phyloP scores from a whole-genome alignment of 2,797 vertebrate species.

The Aeoliscus strigatus region DNA sequence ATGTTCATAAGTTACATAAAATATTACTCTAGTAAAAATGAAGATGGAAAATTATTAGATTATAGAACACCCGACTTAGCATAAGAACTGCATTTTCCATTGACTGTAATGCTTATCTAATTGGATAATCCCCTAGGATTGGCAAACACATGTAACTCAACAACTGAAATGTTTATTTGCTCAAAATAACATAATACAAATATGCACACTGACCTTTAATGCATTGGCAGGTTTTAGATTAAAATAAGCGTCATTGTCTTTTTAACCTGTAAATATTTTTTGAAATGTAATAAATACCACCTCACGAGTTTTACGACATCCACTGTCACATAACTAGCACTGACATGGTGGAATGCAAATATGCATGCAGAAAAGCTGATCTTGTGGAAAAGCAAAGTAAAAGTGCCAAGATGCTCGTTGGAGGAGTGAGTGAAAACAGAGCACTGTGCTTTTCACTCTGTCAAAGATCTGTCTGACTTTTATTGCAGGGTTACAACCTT shows the following conservation, averaged over 20 bases:
- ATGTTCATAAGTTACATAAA: too few relatives aligned
- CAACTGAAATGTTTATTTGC: constrained; percentile 18
- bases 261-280: too few relatives aligned
- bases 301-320: background rate
- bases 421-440: constrained; percentile 33
- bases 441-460: constrained; percentile 72
- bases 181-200: constrained; percentile 1
- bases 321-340: background rate
- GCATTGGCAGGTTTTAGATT: background rate
- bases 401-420: background rate
- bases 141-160: constrained; percentile 2
- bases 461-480: constrained; percentile 83
- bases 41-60: too few relatives aligned
- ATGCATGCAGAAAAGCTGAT: background rate
- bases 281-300: too few relatives aligned
- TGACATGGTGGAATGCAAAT: background rate
- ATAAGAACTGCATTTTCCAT: too few relatives aligned
- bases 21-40: too few relatives aligned
- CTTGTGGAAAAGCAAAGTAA: background rate
- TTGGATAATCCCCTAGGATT: too few relatives aligned
- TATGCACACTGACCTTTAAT: constrained; percentile 1
- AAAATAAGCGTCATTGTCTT: too few relatives aligned
- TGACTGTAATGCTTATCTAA: too few relatives aligned
- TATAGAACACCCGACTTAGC: too few relatives aligned
- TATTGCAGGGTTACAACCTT: constrained; percentile 81